phyloP scores from a whole-genome alignment of 2,113 vertebrate genomes.

The Puma concolor region DNA sequence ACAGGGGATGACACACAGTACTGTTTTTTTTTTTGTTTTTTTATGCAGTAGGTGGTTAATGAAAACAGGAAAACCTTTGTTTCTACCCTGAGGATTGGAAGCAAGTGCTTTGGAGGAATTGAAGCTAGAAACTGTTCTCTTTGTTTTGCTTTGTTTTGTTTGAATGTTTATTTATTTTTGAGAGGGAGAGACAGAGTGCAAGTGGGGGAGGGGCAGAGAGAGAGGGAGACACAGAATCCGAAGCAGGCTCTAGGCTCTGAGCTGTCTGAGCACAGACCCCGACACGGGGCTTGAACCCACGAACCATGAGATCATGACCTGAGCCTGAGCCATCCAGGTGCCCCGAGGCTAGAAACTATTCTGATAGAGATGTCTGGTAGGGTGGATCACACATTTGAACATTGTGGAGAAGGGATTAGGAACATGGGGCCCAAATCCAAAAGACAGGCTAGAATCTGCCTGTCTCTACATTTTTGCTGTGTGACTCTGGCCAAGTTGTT shows the following conservation, averaged over 20 bases:
- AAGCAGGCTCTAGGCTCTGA: too few species aligned
- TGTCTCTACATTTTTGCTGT: fast-evolving
- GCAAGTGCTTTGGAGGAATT: not conserved
- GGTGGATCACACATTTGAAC: not conserved
- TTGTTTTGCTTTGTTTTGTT: too few species aligned
- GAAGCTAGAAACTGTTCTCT: not conserved
- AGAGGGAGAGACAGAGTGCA: too few species aligned
- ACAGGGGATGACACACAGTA: not conserved
- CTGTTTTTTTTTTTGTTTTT: conserved; percentile 1
- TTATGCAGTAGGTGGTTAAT: not conserved
- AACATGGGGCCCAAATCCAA: not conserved
- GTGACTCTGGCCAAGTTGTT: not conserved
- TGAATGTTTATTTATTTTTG: too few species aligned
- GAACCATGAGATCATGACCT: too few species aligned
- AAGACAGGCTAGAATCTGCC: not conserved
- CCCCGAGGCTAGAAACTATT: not conserved
- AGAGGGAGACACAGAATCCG: too few species aligned
- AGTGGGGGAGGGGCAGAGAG: too few species aligned
- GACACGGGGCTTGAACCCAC: too few species aligned
- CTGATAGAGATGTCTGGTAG: not conserved
- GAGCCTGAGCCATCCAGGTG: too few species aligned
- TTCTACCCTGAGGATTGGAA: not conserved
- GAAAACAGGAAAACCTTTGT: not conserved
- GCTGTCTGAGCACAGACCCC: too few species aligned
- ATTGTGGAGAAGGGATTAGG: not conserved